phyloP scores from a whole-genome alignment of 2,113 vertebrate species.

The Rhegmatorhina hoffmannsi region DNA sequence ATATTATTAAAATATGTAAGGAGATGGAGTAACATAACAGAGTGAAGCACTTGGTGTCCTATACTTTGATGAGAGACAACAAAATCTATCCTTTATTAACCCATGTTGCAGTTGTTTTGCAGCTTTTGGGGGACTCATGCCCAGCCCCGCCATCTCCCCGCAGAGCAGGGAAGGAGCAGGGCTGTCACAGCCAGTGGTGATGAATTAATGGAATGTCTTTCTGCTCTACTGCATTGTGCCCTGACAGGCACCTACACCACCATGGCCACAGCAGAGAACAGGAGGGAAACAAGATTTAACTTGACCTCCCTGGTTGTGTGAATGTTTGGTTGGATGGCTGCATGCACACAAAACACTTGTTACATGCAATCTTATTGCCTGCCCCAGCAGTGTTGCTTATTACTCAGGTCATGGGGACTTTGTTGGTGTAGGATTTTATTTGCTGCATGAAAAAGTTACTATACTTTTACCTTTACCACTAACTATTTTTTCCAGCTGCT shows the following conservation, averaged over 20 bases:
- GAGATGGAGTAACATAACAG: not conserved
- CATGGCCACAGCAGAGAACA: not conserved
- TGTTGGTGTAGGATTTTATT: not conserved
- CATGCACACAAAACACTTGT: not conserved
- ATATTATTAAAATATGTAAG: not conserved
- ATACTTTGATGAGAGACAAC: not conserved
- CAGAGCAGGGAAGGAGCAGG: not conserved
- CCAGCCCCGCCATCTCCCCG: not conserved
- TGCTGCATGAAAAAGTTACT: not conserved
- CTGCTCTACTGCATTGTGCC: not conserved
- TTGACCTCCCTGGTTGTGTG: not conserved
- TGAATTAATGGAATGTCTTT: not conserved
- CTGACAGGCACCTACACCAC: not conserved
- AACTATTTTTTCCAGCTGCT: not conserved
- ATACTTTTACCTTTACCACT: not conserved
- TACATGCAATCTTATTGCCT: not conserved
- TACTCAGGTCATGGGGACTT: not conserved
- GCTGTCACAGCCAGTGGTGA: not conserved
- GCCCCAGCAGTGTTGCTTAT: not conserved
- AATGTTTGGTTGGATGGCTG: not conserved
- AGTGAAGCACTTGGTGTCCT: not conserved
- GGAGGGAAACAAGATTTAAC: not conserved
- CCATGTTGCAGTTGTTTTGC: not conserved
- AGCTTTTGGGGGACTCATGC: not conserved
- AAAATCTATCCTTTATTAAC: not conserved